Percentiles rank a stretch among this genome's conserved stretches.
phyloP scores from a whole-genome alignment of 2,797 vertebrate genomes.

The Pteropus rufus region DNA sequence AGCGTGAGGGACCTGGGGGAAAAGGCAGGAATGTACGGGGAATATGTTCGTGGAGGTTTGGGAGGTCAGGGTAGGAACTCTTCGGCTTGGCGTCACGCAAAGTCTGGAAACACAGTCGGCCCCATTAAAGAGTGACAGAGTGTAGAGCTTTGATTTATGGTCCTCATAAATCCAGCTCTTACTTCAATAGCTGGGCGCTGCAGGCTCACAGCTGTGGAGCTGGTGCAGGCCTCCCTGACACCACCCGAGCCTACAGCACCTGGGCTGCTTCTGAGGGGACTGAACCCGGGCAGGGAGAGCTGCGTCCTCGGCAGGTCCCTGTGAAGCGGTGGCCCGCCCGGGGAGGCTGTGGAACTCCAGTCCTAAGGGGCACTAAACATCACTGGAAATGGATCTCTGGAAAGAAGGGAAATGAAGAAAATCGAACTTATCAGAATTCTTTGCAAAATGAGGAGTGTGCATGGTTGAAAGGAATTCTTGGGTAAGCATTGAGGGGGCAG shows the following conservation, averaged over 20 bases:
- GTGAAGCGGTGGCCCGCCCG: background rate
- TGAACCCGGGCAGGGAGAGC: background rate
- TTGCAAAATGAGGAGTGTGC: background rate
- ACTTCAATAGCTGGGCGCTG: background rate
- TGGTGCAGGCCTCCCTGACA: background rate
- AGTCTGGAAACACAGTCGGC: background rate
- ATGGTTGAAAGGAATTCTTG: background rate
- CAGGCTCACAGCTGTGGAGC: background rate
- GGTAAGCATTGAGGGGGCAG: background rate
- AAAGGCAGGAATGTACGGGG: background rate
- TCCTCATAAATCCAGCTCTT: background rate
- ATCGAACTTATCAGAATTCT: background rate
- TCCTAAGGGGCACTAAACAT: too few species aligned
- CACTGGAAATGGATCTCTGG: rapidly evolving
- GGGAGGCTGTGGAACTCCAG: background rate
- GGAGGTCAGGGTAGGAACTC: background rate
- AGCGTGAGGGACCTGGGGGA: background rate
- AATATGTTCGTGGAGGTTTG: background rate
- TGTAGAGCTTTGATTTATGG: background rate
- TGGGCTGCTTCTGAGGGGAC: too few species aligned
- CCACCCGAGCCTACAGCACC: rapidly evolving
- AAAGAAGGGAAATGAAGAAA: background rate
- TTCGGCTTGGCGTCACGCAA: background rate
- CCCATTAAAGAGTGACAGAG: background rate
- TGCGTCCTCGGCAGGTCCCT: rapidly evolving